A percentile compares a stretch with the other conserved stretches of the same genome.
Evolutionary conservation across 2,113 vertebrate species (phyloP).

Genomic region (Austrofundulus limnaeus): DNA sequence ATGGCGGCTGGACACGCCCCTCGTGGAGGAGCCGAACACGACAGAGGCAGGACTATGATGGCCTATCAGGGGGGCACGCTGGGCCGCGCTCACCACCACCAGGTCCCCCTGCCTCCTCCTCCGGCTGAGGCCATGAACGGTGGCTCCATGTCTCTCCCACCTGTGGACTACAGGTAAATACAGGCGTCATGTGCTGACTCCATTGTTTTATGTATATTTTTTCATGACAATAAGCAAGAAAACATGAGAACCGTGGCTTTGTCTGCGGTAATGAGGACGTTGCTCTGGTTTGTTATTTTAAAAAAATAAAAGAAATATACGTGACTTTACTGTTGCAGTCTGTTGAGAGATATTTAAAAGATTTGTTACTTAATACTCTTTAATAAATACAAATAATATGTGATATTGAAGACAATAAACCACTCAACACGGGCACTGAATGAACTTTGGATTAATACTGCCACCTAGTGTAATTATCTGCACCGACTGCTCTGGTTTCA

Average conservation of each 20-base stretch:
- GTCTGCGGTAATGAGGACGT: too few relatives aligned
- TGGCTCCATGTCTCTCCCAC: slow-evolving; percentile 79
- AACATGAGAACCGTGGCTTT: too few relatives aligned
- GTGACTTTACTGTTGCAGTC: too few relatives aligned
- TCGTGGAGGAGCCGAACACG: slow-evolving; percentile 83
- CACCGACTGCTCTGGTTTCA: neutral
- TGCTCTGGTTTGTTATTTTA: too few relatives aligned
- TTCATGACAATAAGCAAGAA: too few relatives aligned
- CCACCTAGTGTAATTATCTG: slow-evolving; percentile 62
- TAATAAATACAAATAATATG: too few relatives aligned
- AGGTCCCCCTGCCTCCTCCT: slow-evolving; percentile 90
- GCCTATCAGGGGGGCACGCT: slow-evolving; percentile 85
- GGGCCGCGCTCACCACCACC: slow-evolving; percentile 87
- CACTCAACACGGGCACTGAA: too few relatives aligned
- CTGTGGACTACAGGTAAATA: slow-evolving; percentile 86
- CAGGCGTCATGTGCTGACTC: neutral
- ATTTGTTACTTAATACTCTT: too few relatives aligned
- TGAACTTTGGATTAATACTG: slow-evolving; percentile 44
- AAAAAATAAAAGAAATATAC: too few relatives aligned
- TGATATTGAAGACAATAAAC: too few relatives aligned
- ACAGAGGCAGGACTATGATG: slow-evolving; percentile 84
- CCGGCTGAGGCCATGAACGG: slow-evolving; percentile 84
- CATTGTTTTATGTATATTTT: neutral
- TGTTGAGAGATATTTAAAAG: too few relatives aligned
- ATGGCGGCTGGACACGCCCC: slow-evolving; percentile 72